Percentiles rank a stretch among this genome's conserved stretches.
These are phyloP conservation scores for Drosophila guanche DNA, from an alignment of 1,140 invertebrate genomes.

Conservation along the genomic window DNA sequence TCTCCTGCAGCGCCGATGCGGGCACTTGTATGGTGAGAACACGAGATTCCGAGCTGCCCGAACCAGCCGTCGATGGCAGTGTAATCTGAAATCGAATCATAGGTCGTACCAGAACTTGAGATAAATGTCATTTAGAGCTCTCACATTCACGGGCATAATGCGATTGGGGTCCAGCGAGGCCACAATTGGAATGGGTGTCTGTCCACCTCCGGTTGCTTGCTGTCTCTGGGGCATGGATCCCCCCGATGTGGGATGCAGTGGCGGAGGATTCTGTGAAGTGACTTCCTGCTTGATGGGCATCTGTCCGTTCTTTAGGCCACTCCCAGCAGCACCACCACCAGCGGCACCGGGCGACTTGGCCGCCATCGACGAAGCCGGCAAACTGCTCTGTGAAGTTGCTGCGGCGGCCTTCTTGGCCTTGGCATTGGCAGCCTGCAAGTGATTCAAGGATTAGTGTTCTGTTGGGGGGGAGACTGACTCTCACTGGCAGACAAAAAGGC, in stretches of 20 bases:
- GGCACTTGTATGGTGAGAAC: conserved; percentile 93
- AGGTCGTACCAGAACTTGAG: conserved; percentile 28
- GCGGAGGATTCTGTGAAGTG: conserved; percentile 82
- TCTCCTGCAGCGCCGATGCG: conserved; percentile 90
- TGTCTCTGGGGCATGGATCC: conserved; percentile 71
- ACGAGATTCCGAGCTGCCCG: conserved; percentile 87
- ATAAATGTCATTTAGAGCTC: not conserved
- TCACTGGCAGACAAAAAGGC: conserved; percentile 2
- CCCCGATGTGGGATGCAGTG: conserved; percentile 67
- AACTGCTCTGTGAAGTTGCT: conserved; percentile 55
- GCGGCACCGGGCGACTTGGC: conserved; percentile 32
- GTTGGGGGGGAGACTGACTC: not conserved
- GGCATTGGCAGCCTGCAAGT: conserved; percentile 72
- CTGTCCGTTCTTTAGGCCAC: conserved; percentile 60
- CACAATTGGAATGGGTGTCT: conserved; percentile 79
- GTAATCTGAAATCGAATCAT: conserved; percentile 63
- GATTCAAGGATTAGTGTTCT: not conserved
- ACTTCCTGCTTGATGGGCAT: conserved; percentile 67
- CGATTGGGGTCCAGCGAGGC: conserved; percentile 83
- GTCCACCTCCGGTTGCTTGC: conserved; percentile 47
- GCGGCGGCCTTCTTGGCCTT: conserved; percentile 82
- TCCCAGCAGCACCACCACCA: conserved; percentile 15
- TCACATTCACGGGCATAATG: conserved; percentile 83
- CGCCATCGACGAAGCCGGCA: conserved; percentile 12
- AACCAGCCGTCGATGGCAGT: conserved; percentile 88